Evolutionary conservation across 2,113 vertebrate species (phyloP).

Genomic region (Pavo muticus): DNA sequence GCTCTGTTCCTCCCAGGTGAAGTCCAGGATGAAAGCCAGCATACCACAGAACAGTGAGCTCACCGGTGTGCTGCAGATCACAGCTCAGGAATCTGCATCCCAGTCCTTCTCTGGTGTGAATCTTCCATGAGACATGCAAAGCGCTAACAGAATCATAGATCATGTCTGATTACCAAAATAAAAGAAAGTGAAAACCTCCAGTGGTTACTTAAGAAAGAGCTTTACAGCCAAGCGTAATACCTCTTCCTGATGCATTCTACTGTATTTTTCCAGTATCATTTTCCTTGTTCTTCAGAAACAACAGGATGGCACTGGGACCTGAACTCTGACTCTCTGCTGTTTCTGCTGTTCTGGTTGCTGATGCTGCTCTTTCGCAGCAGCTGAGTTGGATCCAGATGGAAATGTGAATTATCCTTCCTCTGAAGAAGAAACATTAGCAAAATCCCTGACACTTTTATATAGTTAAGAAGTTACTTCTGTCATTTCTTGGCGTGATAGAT

Average conservation of each 20-base stretch:
- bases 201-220: background rate
- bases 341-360: conserved; percentile 58
- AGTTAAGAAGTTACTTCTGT: conserved; percentile 2
- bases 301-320: conserved; percentile 65
- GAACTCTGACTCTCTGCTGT: conserved; percentile 66
- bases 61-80: background rate
- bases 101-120: background rate
- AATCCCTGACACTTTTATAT: background rate
- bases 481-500: background rate
- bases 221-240: conserved; percentile 6
- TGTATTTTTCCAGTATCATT: conserved; percentile 38
- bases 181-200: conserved; percentile 16
- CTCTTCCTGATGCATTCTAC: background rate
- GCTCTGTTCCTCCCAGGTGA: conserved; percentile 13
- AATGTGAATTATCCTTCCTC: conserved; percentile 3
- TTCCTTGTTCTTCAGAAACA: conserved; percentile 49
- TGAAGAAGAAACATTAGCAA: conserved; percentile 25
- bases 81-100: background rate
- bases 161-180: conserved; percentile 37
- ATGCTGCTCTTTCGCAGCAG: conserved; percentile 45
- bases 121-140: background rate
- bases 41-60: background rate
- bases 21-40: conserved; percentile 34
- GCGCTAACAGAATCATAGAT: conserved; percentile 2
- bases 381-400: conserved; percentile 44